Percentiles rank a stretch among this genome's conserved stretches.
phyloP scores from a whole-genome alignment of 2,888 invertebrate genomes.

The Lasius fuliginosus region DNA sequence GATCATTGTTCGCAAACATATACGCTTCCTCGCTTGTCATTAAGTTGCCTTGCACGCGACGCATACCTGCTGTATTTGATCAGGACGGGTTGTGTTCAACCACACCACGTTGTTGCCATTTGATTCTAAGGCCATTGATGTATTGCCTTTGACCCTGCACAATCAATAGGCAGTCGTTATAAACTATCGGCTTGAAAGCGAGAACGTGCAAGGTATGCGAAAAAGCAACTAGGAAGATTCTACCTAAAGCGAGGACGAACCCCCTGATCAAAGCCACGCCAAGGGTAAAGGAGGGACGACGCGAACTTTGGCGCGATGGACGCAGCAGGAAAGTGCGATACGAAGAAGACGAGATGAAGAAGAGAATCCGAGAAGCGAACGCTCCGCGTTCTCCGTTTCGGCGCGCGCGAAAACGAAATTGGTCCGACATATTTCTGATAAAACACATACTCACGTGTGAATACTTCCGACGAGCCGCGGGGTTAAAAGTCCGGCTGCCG shows the following conservation, averaged over 20 bases:
- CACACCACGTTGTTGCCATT: conserved; percentile 85
- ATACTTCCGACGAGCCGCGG: conserved; percentile 76
- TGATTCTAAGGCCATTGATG: conserved; percentile 85
- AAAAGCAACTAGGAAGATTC: conserved; percentile 52
- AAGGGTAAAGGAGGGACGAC: conserved; percentile 60
- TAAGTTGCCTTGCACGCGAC: conserved; percentile 59
- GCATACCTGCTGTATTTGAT: conserved; percentile 85
- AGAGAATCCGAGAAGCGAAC: conserved; percentile 4
- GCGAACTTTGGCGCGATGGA: conserved; percentile 28
- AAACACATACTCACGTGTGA: conserved; percentile 81
- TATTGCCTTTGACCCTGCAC: conserved; percentile 81
- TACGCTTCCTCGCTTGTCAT: conserved; percentile 40
- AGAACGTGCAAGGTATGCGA: conserved; percentile 64
- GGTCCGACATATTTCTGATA: background rate
- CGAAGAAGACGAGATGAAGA: background rate
- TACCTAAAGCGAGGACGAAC: conserved; percentile 24
- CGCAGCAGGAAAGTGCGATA: conserved; percentile 22
- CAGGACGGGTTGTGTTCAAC: conserved; percentile 83
- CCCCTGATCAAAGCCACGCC: conserved; percentile 74
- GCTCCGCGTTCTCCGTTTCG: background rate
- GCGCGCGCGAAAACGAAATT: conserved; percentile 20
- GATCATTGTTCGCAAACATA: conserved; percentile 20
- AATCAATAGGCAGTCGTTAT: conserved; percentile 78
- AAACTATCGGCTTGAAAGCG: conserved; percentile 22
- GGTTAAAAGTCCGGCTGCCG: conserved; percentile 76